Evolutionary conservation across 2,888 invertebrate species (phyloP).

Genomic region (Ennomos fuscantarius): DNA sequence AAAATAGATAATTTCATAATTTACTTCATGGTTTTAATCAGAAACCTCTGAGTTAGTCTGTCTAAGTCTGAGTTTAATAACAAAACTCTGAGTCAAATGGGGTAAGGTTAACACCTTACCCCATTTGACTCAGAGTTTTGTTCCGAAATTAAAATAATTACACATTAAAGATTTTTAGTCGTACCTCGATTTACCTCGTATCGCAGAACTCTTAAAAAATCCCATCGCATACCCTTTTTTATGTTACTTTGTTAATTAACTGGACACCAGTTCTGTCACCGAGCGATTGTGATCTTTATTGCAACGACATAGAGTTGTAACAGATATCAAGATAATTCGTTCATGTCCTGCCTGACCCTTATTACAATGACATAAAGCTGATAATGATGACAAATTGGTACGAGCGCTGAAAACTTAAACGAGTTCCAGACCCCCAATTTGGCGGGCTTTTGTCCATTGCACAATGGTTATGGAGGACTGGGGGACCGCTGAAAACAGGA

Average conservation of each 20-base stretch:
- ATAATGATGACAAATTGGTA: not conserved
- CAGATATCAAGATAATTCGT: not conserved
- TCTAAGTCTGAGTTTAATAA: too few species aligned
- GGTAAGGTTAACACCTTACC: too few species aligned
- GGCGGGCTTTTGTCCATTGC: constrained; percentile 13
- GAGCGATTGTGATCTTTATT: constrained; percentile 3
- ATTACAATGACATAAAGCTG: not conserved
- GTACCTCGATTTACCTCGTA: not conserved
- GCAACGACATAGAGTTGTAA: not conserved
- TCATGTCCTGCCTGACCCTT: not conserved
- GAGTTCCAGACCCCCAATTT: constrained; percentile 18
- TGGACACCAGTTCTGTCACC: not conserved
- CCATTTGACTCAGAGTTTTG: too few species aligned
- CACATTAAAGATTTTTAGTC: too few species aligned
- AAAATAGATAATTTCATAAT: too few species aligned
- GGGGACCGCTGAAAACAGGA: constrained; percentile 15
- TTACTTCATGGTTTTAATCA: too few species aligned
- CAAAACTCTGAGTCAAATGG: too few species aligned
- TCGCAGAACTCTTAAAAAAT: not conserved
- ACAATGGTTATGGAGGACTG: constrained; percentile 16
- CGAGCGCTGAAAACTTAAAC: too few species aligned
- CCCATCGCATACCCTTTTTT: too few species aligned
- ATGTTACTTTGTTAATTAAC: not conserved
- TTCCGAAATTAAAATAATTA: too few species aligned
- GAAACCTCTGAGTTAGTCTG: too few species aligned